Evolutionary conservation across 1,140 invertebrate species (phyloP).

Genomic region (Apolygus lucorum): DNA sequence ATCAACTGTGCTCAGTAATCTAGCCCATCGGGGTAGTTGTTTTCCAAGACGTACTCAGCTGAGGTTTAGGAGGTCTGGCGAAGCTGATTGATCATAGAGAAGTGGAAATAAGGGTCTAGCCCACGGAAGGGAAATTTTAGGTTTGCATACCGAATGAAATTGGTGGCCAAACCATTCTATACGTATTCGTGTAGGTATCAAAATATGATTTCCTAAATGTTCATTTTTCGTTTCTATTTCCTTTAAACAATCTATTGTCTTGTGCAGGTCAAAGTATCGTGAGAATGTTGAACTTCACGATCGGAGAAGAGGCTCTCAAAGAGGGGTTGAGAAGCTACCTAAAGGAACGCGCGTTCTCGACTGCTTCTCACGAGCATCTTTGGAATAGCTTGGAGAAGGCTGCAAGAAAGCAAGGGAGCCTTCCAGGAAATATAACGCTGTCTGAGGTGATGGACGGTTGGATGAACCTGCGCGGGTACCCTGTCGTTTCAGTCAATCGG

Average conservation of each 20-base stretch:
- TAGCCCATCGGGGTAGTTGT: no score
- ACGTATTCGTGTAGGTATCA: no score
- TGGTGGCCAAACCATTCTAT: no score
- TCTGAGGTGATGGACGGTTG: constrained; percentile 51
- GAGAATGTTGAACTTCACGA: constrained; percentile 68
- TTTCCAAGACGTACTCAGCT: no score
- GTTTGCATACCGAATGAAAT: no score
- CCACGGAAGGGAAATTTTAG: no score
- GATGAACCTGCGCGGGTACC: constrained; percentile 65
- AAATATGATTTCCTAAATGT: background rate
- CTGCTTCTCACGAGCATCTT: constrained; percentile 25
- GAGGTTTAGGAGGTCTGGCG: no score
- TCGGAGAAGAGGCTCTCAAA: constrained; percentile 59
- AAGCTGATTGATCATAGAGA: no score
- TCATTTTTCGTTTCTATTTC: background rate
- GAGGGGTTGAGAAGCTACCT: constrained; percentile 54
- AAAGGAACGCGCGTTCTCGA: constrained; percentile 33
- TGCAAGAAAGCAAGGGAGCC: background rate
- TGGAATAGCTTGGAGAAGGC: constrained; percentile 26
- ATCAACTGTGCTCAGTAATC: no score
- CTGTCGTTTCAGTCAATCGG: constrained; percentile 53
- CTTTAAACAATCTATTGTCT: background rate
- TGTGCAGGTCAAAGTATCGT: constrained; percentile 57
- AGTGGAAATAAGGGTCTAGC: no score
- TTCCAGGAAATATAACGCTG: constrained; percentile 33